Evolutionary conservation across 2,888 invertebrate species (phyloP).

Genomic region (Gymnoscelis rufifasciata): DNA sequence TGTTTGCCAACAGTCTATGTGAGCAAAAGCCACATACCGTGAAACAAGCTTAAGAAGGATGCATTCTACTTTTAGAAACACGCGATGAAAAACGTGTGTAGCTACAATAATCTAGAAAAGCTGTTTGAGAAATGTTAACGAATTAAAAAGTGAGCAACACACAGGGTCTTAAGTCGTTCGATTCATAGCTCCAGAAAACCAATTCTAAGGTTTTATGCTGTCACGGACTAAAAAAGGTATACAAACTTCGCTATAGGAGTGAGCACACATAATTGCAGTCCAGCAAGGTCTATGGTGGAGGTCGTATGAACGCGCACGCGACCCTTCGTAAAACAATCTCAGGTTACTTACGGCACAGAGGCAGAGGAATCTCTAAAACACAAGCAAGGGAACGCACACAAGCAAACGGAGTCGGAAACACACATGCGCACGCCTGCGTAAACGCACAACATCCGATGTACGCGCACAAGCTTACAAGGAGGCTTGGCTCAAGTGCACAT

Average conservation of each 20-base stretch:
- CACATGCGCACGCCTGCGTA: slow-evolving; percentile 11
- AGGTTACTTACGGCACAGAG: slow-evolving; percentile 44
- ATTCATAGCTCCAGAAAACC: slow-evolving; percentile 17
- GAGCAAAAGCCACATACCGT: slow-evolving; percentile 1
- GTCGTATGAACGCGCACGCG: slow-evolving; percentile 66
- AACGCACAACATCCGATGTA: slow-evolving; percentile 18
- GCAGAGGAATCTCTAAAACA: slow-evolving; percentile 29
- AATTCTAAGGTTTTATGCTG: slow-evolving; percentile 21
- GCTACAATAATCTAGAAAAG: neutral
- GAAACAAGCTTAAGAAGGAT: neutral
- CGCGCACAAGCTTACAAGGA: slow-evolving; percentile 12
- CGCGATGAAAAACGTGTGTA: neutral
- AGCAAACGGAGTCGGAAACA: neutral
- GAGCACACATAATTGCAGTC: slow-evolving; percentile 49
- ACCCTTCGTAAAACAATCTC: slow-evolving; percentile 65
- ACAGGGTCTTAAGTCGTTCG: neutral
- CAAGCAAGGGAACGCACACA: slow-evolving; percentile 17
- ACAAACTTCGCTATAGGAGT: slow-evolving; percentile 36
- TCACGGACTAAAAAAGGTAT: slow-evolving; percentile 32
- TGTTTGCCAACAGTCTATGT: slow-evolving; percentile 5
- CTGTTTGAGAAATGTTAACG: neutral
- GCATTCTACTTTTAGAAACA: neutral
- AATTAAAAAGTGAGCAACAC: slow-evolving; percentile 1
- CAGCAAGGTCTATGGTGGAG: slow-evolving; percentile 66
- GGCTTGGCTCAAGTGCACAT: slow-evolving; percentile 38